These are phyloP conservation scores for Anniella stebbinsi DNA, from an alignment of 2,797 vertebrate genomes.

Conservation along the genomic window DNA sequence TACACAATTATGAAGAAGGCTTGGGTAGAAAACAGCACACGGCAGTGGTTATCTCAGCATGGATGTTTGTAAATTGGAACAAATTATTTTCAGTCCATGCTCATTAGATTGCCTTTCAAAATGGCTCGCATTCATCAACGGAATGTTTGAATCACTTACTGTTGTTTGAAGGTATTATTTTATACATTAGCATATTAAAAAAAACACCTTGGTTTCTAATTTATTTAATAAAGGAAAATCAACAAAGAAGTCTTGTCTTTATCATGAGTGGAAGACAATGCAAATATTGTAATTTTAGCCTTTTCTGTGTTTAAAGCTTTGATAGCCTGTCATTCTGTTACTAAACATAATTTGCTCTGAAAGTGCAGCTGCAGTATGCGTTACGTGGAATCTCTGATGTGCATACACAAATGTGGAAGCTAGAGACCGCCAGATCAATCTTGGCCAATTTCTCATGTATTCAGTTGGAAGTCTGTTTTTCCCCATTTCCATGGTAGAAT, in stretches of 20 bases:
- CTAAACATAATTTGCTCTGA: neutral
- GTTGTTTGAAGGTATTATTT: neutral
- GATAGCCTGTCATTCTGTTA: neutral
- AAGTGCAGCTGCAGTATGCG: neutral
- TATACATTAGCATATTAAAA: neutral
- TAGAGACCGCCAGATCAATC: neutral
- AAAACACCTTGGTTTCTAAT: neutral
- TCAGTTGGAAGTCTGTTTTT: neutral
- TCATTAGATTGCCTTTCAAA: conserved; percentile 25
- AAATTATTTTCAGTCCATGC: conserved; percentile 24
- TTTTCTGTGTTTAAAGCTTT: neutral
- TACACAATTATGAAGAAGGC: conserved; percentile 4
- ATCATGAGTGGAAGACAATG: neutral
- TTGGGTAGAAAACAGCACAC: conserved; percentile 24
- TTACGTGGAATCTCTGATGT: neutral
- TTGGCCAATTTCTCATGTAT: neutral
- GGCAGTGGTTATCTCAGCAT: conserved; percentile 28
- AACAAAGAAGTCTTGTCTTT: neutral
- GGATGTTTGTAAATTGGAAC: conserved; percentile 28
- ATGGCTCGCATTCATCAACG: neutral
- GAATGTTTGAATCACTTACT: conserved; percentile 8
- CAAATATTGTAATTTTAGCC: neutral
- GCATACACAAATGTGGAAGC: neutral
- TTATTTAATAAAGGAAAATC: conserved; percentile 5
- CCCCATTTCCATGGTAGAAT: neutral